A percentile compares a stretch with the other conserved stretches of the same genome.
These are phyloP conservation scores for Adelphocoris suturalis DNA, from an alignment of 2,888 invertebrate species.

Conservation along the genomic window DNA sequence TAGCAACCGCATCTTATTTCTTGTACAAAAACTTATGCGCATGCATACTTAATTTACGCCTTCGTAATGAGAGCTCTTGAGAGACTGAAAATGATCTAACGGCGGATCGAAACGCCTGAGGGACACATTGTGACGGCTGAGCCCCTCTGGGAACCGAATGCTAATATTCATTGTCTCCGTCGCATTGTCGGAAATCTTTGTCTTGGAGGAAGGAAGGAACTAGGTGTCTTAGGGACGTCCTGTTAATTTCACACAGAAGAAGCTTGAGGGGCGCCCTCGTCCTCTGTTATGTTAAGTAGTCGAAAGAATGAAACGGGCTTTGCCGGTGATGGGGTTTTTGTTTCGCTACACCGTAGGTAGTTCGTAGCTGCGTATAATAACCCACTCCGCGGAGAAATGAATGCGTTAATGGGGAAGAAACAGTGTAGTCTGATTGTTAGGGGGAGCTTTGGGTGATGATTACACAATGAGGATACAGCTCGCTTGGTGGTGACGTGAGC, in stretches of 20 bases:
- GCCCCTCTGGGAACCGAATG: slow-evolving; percentile 45
- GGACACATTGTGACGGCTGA: background rate
- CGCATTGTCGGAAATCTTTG: slow-evolving; percentile 9
- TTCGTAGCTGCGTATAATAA: background rate
- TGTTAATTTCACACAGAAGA: slow-evolving; percentile 6
- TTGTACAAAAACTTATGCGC: no score
- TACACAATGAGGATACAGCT: background rate
- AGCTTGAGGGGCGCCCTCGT: background rate
- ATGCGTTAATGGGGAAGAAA: background rate
- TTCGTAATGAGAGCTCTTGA: background rate
- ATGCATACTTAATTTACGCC: background rate
- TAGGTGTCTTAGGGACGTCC: slow-evolving; percentile 40
- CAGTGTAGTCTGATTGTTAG: background rate
- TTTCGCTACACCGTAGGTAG: background rate
- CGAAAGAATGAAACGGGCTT: background rate
- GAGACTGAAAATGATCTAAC: background rate
- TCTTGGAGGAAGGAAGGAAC: background rate
- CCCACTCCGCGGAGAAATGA: background rate
- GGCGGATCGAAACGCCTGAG: slow-evolving; percentile 14
- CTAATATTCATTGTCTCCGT: slow-evolving; percentile 39
- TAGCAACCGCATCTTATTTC: no score
- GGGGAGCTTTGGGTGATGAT: background rate
- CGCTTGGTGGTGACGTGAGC: background rate
- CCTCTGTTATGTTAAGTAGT: background rate
- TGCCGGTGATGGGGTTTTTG: slow-evolving; percentile 2